Percentiles rank a stretch among this genome's conserved stretches.
Evolutionary conservation across 1,140 invertebrate genomes (phyloP).

Genomic region (Formica exsecta): DNA sequence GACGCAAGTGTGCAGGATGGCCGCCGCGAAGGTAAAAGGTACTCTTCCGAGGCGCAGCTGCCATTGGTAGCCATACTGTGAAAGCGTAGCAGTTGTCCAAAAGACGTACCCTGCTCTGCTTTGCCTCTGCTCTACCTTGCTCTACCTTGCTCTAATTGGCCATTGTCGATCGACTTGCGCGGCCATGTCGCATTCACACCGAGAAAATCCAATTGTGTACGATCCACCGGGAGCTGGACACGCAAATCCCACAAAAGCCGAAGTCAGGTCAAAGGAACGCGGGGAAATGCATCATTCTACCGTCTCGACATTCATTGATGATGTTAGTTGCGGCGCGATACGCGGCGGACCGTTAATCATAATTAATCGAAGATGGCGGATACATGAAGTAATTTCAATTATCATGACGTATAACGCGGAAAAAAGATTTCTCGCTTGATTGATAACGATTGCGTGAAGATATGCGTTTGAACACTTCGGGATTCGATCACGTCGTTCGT

Average conservation of each 20-base stretch:
- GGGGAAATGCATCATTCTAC: constrained; percentile 10
- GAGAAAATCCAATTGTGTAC: constrained; percentile 19
- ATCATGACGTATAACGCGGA: background rate
- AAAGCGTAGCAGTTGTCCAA: constrained; percentile 68
- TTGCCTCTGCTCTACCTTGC: constrained; percentile 8
- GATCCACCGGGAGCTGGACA: background rate
- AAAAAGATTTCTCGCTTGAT: constrained; percentile 35
- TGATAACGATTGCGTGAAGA: constrained; percentile 8
- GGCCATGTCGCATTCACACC: constrained; percentile 20
- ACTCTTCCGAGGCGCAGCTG: constrained; percentile 57
- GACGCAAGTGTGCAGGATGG: constrained; percentile 43
- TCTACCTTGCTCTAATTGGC: constrained; percentile 64
- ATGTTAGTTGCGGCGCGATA: background rate
- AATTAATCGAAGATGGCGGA: constrained; percentile 28
- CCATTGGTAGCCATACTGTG: constrained; percentile 65
- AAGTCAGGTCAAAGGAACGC: constrained; percentile 47
- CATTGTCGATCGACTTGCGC: constrained; percentile 52
- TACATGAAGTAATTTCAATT: constrained; percentile 39
- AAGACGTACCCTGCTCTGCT: constrained; percentile 48
- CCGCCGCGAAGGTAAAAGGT: constrained; percentile 49
- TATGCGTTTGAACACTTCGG: background rate
- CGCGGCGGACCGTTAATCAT: constrained; percentile 34
- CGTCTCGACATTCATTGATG: constrained; percentile 26
- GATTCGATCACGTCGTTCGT: background rate
- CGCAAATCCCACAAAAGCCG: constrained; percentile 21